Base-by-base conservation (phyloP, 30 jellyfish, hydroid and myxozoan species). In the Hydractinia echinata region DNA sequence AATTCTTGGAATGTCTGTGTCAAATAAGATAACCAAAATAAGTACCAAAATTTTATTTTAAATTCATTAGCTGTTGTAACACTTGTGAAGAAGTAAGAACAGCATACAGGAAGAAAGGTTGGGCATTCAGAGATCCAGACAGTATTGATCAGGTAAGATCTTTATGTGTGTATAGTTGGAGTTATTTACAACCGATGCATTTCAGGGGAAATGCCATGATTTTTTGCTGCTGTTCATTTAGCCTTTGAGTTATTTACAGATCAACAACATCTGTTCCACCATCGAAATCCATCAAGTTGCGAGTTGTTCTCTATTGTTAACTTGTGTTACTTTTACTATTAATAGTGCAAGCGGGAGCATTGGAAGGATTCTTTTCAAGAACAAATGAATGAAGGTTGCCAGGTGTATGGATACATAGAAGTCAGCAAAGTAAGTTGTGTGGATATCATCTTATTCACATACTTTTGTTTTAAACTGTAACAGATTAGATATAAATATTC, bases 351-450 rank as follows among this genome's bases (percentile, higher is more conserved):
- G 55, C 78, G 97, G 73, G 97, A 90, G 78, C 95, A 92, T 50
- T 90, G 97, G 97, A 85, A 85, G 77, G 97, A 90, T 81, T 82
- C 89, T 53, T 85, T 90, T 79, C 89, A 81, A 70, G 95, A 85
- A 73, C 97, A 90, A 88, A 83, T 76, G 73, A 76, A 90, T 76
- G 97, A 90, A 85, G 97, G 97, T 4, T 90, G 97, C 81, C 76
- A 81, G 51, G 84, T 89, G 11, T 89, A 86, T 71, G 97, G 97
- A 44, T 81, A 84, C 72, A 58, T 89, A 18, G 95, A 84, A 84
- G 97, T 89, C 72, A 89, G 97, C 90, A 89, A 89, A 92, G 97
- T 89, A 53, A 51, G 84, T 53, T 1, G 44, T 30, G 1, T 30
- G 44, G 44, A 30, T 30, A 30, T 30, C 44, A 30, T 30, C 44